Evolutionary conservation across 2,888 invertebrate species (phyloP), one percentile per base, ranked within the genome.

Genomic region (Latheticus oryzae): DNA sequence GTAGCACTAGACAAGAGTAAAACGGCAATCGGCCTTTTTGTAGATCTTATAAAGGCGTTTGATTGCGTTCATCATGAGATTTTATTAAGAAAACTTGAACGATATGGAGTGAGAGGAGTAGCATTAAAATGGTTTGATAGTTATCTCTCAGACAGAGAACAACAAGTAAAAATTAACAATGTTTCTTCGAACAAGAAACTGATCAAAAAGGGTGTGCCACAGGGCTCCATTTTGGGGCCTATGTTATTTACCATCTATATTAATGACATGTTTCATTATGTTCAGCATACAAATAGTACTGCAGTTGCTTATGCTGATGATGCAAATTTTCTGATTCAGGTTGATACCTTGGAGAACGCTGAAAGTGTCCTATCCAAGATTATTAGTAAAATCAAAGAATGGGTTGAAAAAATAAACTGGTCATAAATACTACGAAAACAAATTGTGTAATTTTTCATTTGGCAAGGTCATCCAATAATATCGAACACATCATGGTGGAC

Each of bases 401-500:
- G 26, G 26, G 26, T 26, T 24, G 24, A 24, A 24, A 24, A 24
- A 24, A 24, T 24, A 24, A 24, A 24, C 24, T 7, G 7, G 24
- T 24, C 26, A 8, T 26, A 26, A 26, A 26, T 1, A 26, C 9
- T 11, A 8, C 3, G n/a, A 26, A 26, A 26, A 26, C 26, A 1
- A 26, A 26, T 8, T 26, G 26, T 26, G 26, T 26, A 26, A 8
- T 26, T 26, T 26, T 26, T 26, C n/a, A 8, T 26, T 26, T 26
- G 9, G 26, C 26, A 26, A 26, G 9, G 11, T 24, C 24, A 4
- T 7, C 24, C 8, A 8, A 24, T 24, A 26, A 26, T 26, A 26
- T n/a, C 8, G 23, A n/a, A 1, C 2, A 23, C n/a, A n/a, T n/a
- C n/a, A 26, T 26, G 26, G 9, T n/a, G 9, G 26, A 26, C 11